These are phyloP conservation scores for Macaria liturata DNA, from an alignment of 2,888 invertebrate genomes.

Conservation along the genomic window DNA sequence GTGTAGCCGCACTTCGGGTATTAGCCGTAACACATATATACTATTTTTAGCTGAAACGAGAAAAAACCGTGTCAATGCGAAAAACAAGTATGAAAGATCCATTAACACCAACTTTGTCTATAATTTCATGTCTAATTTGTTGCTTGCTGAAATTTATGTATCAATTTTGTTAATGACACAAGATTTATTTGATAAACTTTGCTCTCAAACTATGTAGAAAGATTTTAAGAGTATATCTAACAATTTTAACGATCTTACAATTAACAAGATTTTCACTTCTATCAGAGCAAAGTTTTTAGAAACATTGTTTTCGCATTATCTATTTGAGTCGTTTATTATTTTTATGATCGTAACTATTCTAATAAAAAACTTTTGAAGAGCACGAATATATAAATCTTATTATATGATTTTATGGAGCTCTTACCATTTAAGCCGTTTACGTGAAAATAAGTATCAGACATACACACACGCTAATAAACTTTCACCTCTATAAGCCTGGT, in stretches of 20 bases:
- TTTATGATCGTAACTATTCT: conserved; percentile 2
- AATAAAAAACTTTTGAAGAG: not conserved
- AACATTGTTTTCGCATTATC: conserved; percentile 23
- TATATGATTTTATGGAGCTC: not conserved
- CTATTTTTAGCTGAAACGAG: conserved; percentile 27
- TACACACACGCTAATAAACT: too few relatives aligned
- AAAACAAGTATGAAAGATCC: conserved; percentile 64
- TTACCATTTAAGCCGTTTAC: too few relatives aligned
- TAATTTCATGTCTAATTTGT: conserved; percentile 64
- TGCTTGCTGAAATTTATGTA: conserved; percentile 50
- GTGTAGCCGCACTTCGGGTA: too few relatives aligned
- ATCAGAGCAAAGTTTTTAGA: conserved; percentile 9
- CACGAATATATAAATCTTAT: not conserved
- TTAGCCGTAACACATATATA: too few relatives aligned
- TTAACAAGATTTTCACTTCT: conserved; percentile 7
- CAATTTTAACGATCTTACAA: conserved; percentile 13
- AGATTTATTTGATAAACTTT: conserved; percentile 43
- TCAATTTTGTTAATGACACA: conserved; percentile 48
- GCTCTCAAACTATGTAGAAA: conserved; percentile 23
- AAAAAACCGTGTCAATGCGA: conserved; percentile 52
- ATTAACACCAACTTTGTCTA: conserved; percentile 62
- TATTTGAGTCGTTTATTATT: conserved; percentile 6
- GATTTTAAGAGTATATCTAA: conserved; percentile 20
- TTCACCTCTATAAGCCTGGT: too few relatives aligned
- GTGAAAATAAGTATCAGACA: too few relatives aligned